Conservation (phyloP, 2,888 invertebrate species). For the Eurytoma adleriae region DNA sequence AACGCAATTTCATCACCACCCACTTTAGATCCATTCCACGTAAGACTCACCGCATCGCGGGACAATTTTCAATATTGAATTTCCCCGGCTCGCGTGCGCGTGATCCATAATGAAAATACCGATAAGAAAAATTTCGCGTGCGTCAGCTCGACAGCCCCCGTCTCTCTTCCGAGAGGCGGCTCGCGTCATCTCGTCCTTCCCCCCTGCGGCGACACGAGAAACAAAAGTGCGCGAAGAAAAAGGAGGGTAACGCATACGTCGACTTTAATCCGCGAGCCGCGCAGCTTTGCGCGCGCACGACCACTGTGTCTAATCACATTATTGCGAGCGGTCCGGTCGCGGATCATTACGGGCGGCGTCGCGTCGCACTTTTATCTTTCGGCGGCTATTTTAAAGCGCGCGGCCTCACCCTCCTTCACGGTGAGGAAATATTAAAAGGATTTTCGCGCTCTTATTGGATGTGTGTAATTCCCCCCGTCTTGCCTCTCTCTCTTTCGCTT, state of each 20-base stretch:
- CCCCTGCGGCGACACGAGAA: too few relatives aligned
- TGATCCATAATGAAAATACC: conserved; percentile 40
- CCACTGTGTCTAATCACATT: conserved; percentile 57
- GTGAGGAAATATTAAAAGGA: conserved; percentile 52
- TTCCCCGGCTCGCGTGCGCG: conserved; percentile 22
- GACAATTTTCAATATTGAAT: conserved; percentile 36
- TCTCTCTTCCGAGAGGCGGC: background rate
- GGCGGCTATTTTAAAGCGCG: conserved; percentile 30
- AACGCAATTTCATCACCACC: background rate
- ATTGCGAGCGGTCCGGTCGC: conserved; percentile 53
- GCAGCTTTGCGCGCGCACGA: background rate
- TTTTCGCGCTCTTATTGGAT: conserved; percentile 50
- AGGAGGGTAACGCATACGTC: too few relatives aligned
- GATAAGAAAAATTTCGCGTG: conserved; percentile 37
- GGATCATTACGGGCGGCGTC: conserved; percentile 50
- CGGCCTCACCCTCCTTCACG: conserved; percentile 10
- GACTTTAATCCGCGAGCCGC: too few relatives aligned
- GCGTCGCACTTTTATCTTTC: conserved; percentile 23
- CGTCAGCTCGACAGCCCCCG: background rate
- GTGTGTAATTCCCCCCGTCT: conserved; percentile 28
- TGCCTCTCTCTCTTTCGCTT: conserved; percentile 13
- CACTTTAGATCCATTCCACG: conserved; percentile 2
- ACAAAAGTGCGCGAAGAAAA: too few relatives aligned
- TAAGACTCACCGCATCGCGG: background rate
- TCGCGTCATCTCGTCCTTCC: background rate